phyloP scores from a whole-genome alignment of 2,113 vertebrate genomes.

The Caloenas nicobarica region DNA sequence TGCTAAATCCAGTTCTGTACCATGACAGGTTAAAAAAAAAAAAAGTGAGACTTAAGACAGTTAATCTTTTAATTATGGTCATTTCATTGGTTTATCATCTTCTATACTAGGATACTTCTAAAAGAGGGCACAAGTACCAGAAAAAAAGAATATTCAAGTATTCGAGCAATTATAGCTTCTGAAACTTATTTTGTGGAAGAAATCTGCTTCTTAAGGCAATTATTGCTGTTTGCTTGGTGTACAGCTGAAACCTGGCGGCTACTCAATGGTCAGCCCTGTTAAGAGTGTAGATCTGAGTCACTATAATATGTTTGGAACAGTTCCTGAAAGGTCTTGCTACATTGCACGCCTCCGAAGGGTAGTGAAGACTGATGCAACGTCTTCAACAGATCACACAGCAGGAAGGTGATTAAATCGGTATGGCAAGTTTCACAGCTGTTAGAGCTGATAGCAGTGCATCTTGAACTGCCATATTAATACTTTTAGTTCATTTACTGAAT shows the following conservation, averaged over 20 bases:
- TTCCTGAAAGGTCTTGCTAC: neutral
- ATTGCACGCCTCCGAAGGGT: neutral
- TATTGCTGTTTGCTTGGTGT: neutral
- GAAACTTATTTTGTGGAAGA: neutral
- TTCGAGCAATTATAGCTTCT: neutral
- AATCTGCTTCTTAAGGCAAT: neutral
- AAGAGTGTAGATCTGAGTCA: neutral
- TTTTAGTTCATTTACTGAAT: neutral
- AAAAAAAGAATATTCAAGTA: neutral
- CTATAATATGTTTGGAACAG: neutral
- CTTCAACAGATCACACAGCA: neutral
- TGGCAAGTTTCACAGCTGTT: neutral
- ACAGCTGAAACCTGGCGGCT: neutral
- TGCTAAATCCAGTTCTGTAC: neutral
- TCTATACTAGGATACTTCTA: neutral
- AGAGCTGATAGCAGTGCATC: neutral
- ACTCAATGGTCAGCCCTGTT: neutral
- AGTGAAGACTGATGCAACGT: neutral
- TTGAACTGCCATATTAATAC: neutral
- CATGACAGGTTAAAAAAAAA: neutral
- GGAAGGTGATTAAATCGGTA: slow-evolving; percentile 14
- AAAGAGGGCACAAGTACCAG: neutral
- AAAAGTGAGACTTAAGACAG: fast-evolving
- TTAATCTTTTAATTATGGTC: neutral
- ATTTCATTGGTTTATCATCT: neutral